These are phyloP conservation scores for Bujurquina vittata DNA, from an alignment of 2,113 vertebrate species.

Conservation along the genomic window DNA sequence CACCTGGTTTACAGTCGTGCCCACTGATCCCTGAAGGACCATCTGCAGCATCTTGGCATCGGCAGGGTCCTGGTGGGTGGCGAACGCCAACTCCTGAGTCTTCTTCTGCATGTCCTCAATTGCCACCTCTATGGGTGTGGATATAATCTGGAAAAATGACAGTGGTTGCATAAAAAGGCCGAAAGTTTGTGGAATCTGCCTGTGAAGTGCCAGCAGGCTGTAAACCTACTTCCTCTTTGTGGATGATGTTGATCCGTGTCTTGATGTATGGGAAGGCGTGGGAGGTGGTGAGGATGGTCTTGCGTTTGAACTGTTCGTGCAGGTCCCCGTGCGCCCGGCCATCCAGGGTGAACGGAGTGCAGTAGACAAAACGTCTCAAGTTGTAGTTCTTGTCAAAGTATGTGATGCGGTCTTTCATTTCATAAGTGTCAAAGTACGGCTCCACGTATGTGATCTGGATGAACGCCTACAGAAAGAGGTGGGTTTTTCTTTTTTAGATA, in stretches of 20 bases:
- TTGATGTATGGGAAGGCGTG: conserved; percentile 99
- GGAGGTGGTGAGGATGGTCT: conserved; percentile 95
- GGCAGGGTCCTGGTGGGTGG: conserved; percentile 96
- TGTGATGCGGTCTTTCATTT: conserved; percentile 99
- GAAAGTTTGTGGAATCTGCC: not conserved
- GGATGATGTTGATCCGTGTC: conserved; percentile 97
- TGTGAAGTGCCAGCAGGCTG: not conserved
- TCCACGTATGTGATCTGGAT: conserved; percentile 98
- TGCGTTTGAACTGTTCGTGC: conserved; percentile 97
- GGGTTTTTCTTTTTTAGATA: not conserved
- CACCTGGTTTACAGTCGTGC: conserved; percentile 99
- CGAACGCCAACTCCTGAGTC: conserved; percentile 96
- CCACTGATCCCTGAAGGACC: conserved; percentile 99
- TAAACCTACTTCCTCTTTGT: conserved; percentile 92
- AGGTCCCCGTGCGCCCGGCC: conserved; percentile 96
- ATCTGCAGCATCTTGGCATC: conserved; percentile 99
- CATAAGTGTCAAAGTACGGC: conserved; percentile 96
- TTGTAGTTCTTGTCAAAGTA: conserved; percentile 99
- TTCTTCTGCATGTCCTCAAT: conserved; percentile 99
- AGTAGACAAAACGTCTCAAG: conserved; percentile 96
- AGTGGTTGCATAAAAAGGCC: not conserved
- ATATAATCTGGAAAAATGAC: conserved; percentile 85
- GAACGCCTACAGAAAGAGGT: conserved; percentile 84
- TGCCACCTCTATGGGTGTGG: conserved; percentile 98
- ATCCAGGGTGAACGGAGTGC: conserved; percentile 97